Percentiles rank a stretch among this genome's conserved stretches.
These are phyloP conservation scores for Gobius niger DNA, from an alignment of 2,113 vertebrate species.

Conservation along the genomic window DNA sequence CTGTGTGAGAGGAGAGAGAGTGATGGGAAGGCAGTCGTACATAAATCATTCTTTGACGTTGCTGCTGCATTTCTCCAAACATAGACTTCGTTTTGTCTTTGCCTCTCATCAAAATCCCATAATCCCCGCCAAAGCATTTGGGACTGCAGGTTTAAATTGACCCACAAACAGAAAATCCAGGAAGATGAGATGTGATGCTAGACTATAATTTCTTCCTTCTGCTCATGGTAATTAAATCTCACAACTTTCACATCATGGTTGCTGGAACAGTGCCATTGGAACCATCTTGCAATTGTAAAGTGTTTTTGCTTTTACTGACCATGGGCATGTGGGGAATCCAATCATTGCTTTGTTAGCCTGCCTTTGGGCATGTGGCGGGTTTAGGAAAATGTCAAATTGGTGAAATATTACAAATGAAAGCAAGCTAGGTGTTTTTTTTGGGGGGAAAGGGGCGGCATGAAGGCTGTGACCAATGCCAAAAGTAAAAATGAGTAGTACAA, in stretches of 20 bases:
- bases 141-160: constrained; percentile 63
- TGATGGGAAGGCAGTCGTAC: constrained; percentile 43
- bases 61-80: constrained; percentile 71
- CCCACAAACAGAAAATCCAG: constrained; percentile 51
- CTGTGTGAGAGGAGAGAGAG: constrained; percentile 47
- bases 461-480: no score
- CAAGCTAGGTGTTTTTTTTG: not conserved
- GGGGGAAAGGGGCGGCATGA: no score
- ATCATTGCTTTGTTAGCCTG: constrained; percentile 30
- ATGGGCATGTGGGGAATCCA: constrained; percentile 33
- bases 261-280: constrained; percentile 55
- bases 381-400: not conserved
- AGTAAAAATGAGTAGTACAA: no score
- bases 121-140: constrained; percentile 69
- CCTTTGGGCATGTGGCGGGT: constrained; percentile 10
- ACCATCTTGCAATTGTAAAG: constrained; percentile 67
- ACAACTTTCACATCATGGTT: constrained; percentile 46
- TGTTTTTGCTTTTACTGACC: no score
- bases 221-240: constrained; percentile 64
- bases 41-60: constrained; percentile 73
- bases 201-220: constrained; percentile 50
- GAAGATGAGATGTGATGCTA: constrained; percentile 5
- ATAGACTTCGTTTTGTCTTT: constrained; percentile 53
- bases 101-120: constrained; percentile 70
- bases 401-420: not conserved